Evolutionary conservation across 2,888 invertebrate genomes (phyloP), one percentile per base, ranked within the genome.

Genomic region (Lomographa bimaculata): DNA sequence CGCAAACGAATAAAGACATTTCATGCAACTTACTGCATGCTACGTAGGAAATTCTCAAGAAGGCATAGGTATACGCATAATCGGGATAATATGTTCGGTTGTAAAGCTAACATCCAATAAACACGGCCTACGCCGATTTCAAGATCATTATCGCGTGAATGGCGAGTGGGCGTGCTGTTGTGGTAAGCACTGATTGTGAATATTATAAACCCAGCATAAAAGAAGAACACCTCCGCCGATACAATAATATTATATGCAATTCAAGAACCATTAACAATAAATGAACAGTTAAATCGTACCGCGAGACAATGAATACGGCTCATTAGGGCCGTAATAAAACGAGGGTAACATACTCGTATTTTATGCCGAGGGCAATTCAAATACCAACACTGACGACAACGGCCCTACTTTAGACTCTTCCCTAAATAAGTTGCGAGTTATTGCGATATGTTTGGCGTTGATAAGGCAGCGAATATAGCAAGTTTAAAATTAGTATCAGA

Each of bases 81-180:
- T n/a, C n/a, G n/a, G n/a, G n/a, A n/a, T n/a, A n/a, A n/a, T n/a
- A n/a, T 4, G 14, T 14, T 52, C 49, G 45, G 49, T 57, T 46
- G 54, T 55, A 58, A 54, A 52, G 57, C 57, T 64, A 67, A 71
- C 61, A 69, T 62, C 63, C 68, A 75, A 79, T 80, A 81, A 81
- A 79, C 75, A 69, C 81, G 65, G 71, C 86, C 85, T 83, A 86
- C 85, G 79, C 77, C 57, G 71, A 71, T 71, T 72, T 71, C 72
- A 75, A 78, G 82, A 83, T 83, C 85, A 86, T 84, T 85, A 85
- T 79, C 78, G 73, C 49, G 61, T 68, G 60, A 64, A 71, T 62
- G 56, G 37, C 38, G 56, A 64, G 82, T 83, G 71, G 83, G 81
- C 63, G 81, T 66, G 6, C 44, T 57, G 55, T 62, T 64, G 63